These are phyloP conservation scores for Sebastes baramenuke DNA, from an alignment of 2,797 vertebrate genomes.

Conservation along the genomic window DNA sequence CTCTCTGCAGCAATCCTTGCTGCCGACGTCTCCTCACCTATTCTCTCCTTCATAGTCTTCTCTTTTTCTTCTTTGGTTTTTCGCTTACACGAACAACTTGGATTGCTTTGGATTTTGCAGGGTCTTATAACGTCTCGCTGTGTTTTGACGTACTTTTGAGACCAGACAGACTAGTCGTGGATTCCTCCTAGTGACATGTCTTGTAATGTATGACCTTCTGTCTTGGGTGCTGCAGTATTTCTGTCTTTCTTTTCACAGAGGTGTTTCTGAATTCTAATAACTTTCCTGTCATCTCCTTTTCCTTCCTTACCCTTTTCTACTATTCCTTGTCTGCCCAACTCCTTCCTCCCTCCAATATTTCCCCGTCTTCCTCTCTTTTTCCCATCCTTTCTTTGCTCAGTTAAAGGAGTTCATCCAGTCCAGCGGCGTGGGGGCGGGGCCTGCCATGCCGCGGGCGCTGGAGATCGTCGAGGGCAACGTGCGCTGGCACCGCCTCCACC, in stretches of 20 bases:
- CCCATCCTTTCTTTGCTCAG: conserved; percentile 49
- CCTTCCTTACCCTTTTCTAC: not conserved
- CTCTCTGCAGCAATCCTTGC: no score
- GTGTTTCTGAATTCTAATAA: not conserved
- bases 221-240: not conserved
- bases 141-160: no score
- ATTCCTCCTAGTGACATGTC: no score
- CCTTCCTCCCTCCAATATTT: not conserved
- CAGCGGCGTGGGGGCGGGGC: conserved; percentile 86
- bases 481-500: conserved; percentile 91
- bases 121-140: no score
- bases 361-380: not conserved
- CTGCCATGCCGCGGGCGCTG: conserved; percentile 89
- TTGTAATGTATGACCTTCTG: not conserved
- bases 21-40: no score
- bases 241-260: not conserved
- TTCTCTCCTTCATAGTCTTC: no score
- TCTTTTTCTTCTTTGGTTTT: no score
- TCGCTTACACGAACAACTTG: no score
- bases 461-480: conserved; percentile 97
- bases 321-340: not conserved
- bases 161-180: accelerated
- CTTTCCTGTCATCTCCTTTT: not conserved
- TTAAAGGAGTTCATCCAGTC: conserved; percentile 92
- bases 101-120: no score